These are phyloP conservation scores for Nymphalis urticae DNA, from an alignment of 2,888 invertebrate genomes.

Conservation along the genomic window DNA sequence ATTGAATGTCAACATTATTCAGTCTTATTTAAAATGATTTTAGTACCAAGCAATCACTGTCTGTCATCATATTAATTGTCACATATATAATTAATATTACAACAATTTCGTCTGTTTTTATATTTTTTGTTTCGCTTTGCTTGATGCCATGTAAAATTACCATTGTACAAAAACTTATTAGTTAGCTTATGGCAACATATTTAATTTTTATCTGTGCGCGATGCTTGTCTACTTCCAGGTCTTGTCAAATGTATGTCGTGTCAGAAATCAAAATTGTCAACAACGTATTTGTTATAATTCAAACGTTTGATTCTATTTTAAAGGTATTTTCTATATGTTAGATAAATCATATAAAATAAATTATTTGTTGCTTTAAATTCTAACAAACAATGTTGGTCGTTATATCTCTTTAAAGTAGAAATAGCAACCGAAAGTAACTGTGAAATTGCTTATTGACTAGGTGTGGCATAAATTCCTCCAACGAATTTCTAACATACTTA, in stretches of 20 bases:
- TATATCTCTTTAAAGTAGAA: not conserved
- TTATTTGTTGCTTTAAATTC: not conserved
- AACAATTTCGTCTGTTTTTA: no score
- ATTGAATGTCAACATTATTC: no score
- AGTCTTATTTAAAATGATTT: no score
- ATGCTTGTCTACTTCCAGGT: not conserved
- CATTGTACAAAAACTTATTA: no score
- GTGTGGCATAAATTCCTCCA: constrained; percentile 23
- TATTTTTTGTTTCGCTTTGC: no score
- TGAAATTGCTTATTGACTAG: constrained; percentile 9
- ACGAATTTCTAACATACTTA: not conserved
- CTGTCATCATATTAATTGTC: no score
- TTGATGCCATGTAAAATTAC: no score
- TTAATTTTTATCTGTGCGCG: no score
- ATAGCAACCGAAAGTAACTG: constrained; percentile 1
- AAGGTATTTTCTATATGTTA: not conserved
- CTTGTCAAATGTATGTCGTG: not conserved
- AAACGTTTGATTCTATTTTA: not conserved
- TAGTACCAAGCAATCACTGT: no score
- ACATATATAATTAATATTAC: no score
- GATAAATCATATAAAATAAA: not conserved
- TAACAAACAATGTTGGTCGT: not conserved
- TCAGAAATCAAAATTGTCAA: constrained; percentile 10
- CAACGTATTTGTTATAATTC: constrained; percentile 16
- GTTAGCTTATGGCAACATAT: no score